Evolutionary conservation across 2,797 vertebrate species (phyloP), one percentile per base, ranked within the genome.

Genomic region (Champsocephalus esox): DNA sequence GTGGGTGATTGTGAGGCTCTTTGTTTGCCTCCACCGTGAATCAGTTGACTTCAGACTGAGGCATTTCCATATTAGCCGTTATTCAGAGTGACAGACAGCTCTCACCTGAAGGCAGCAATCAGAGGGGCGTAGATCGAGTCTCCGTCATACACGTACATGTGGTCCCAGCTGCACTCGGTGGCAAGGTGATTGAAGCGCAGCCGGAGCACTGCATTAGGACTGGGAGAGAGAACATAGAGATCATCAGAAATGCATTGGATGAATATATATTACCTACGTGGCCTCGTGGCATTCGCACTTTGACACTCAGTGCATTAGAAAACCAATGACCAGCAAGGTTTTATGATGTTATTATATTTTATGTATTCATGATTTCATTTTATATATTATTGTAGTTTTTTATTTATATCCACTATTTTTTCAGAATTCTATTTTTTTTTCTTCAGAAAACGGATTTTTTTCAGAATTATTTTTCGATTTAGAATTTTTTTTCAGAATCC

Each of bases 121-220:
- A 99, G 87, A 10, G 97, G 97, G 75, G 97, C 96, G 8, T 98
- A 99, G 85, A 99, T 94, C 45, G 97, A 99, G 90, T 99, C 98
- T 73, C 98, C 98, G 1, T 98, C 97, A 13, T 97, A 98, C 51
- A 99, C 94, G 3, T 98, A 99, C 55, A 99, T 96, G 88, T 98
- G 97, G 92, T 99, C 98, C 97, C 98, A 99, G 84, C 96, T 98
- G 95, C 97, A 99, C 84, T 99, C 97, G 0, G 98, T 99, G 66
- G 97, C 97, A 85, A 98, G 98, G 93, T 99, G 97, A 92, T 93
- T 97, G 92, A 99, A 99, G 63, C 96, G 95, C 77, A 99, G 95
- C 80, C 97, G 91, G 60, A 99, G 95, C 55, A 96, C 92, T 59
- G 96, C 93, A 85, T 98, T 97, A 19, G 96, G 94, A 85, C 98